phyloP scores from a whole-genome alignment of 2,113 vertebrate genomes.

The Otocyon megalotis region DNA sequence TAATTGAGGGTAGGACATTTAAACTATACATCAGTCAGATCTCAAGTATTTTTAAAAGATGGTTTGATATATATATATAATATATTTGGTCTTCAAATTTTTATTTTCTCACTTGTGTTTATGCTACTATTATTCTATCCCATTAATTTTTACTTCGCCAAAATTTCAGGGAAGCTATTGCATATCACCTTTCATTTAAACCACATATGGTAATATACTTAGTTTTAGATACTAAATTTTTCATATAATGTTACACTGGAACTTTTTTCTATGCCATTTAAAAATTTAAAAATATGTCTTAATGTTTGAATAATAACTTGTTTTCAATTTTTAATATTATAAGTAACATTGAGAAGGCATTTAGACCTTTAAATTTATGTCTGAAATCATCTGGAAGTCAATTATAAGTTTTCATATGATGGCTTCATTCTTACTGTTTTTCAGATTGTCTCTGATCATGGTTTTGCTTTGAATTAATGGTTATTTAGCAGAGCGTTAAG shows the following conservation, averaged over 20 bases:
- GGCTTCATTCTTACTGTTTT: neutral
- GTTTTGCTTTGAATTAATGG: neutral
- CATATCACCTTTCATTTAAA: neutral
- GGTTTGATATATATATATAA: neutral
- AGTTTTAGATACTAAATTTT: slow-evolving; percentile 1
- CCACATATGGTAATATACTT: neutral
- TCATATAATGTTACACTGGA: neutral
- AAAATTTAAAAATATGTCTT: neutral
- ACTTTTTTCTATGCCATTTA: neutral
- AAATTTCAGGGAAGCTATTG: neutral
- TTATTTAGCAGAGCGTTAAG: neutral
- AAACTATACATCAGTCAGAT: neutral
- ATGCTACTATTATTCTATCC: neutral
- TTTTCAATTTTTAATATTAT: neutral
- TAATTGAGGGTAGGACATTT: neutral
- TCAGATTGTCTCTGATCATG: neutral
- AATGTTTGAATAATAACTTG: neutral
- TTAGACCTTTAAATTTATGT: neutral
- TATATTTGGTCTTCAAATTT: neutral
- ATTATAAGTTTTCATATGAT: neutral
- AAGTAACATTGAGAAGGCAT: neutral
- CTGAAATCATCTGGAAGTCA: neutral
- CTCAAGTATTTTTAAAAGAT: neutral
- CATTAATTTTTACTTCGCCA: neutral
- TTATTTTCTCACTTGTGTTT: neutral